phyloP scores from a whole-genome alignment of 2,888 invertebrate species.

The Cephus runcator region DNA sequence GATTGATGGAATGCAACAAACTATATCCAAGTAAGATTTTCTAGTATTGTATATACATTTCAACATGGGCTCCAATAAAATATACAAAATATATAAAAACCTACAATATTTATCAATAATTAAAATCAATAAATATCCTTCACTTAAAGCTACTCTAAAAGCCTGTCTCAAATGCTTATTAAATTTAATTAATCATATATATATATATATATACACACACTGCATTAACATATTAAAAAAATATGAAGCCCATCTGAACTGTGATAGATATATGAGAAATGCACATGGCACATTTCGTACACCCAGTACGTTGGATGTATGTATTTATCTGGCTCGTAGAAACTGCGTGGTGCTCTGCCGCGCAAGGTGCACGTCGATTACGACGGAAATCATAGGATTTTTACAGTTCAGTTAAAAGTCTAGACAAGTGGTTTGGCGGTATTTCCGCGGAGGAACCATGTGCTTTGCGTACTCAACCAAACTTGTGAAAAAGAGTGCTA shows the following conservation, averaged over 20 bases:
- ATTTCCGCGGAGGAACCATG: background rate
- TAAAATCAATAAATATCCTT: too few species aligned
- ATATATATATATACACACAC: background rate
- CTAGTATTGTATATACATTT: slow-evolving; percentile 39
- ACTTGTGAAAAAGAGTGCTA: background rate
- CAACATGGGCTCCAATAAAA: slow-evolving; percentile 38
- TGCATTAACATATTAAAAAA: background rate
- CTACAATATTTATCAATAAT: background rate
- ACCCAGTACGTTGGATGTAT: background rate
- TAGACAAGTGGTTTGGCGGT: background rate
- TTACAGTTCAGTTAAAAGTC: background rate
- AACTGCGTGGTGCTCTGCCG: background rate
- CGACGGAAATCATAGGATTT: background rate
- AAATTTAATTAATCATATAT: background rate
- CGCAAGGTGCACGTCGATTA: background rate
- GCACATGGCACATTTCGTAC: background rate
- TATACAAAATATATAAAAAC: background rate
- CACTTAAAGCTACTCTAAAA: too few species aligned
- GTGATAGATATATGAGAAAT: background rate
- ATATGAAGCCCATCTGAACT: background rate
- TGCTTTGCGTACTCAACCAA: background rate
- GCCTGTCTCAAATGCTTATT: background rate
- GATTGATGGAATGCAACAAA: slow-evolving; percentile 22
- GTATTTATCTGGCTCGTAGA: background rate
- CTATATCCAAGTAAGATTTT: slow-evolving; percentile 30